phyloP scores from a whole-genome alignment of 2,797 vertebrate genomes.

The Myripristis jacobus region DNA sequence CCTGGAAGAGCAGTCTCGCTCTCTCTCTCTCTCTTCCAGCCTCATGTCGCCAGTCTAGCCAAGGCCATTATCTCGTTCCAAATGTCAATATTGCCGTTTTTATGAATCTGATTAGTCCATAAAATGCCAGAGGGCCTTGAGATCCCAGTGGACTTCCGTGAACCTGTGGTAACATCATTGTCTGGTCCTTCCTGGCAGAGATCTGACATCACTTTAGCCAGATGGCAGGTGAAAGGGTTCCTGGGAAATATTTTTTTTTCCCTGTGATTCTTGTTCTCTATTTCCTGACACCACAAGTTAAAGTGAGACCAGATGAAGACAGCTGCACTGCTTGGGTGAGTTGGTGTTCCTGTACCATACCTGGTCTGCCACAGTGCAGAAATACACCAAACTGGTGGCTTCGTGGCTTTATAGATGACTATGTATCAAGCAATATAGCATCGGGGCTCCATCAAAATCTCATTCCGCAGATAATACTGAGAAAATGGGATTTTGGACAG shows the following conservation, averaged over 20 bases:
- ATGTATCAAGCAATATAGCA: slow-evolving; percentile 66
- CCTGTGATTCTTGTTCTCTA: slow-evolving; percentile 13
- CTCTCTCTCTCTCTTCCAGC: slow-evolving; percentile 42
- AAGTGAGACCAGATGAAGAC: slow-evolving; percentile 11
- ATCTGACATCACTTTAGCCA: slow-evolving; percentile 79
- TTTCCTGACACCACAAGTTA: slow-evolving; percentile 27
- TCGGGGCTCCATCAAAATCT: slow-evolving; percentile 75
- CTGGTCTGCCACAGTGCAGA: slow-evolving; percentile 34
- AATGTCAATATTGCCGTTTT: slow-evolving; percentile 78
- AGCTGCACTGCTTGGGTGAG: not conserved
- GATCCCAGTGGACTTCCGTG: slow-evolving; percentile 76
- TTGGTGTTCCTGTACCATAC: slow-evolving; percentile 31
- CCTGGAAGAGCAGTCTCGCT: slow-evolving; percentile 44
- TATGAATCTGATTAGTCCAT: slow-evolving; percentile 84
- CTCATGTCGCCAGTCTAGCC: slow-evolving; percentile 68
- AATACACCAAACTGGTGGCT: slow-evolving; percentile 39
- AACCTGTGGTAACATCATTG: slow-evolving; percentile 81
- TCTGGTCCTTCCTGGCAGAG: slow-evolving; percentile 78
- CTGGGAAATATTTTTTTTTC: slow-evolving; percentile 55
- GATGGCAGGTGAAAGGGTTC: slow-evolving; percentile 73
- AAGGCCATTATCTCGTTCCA: slow-evolving; percentile 78
- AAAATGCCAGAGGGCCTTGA: slow-evolving; percentile 73
- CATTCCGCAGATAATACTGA: slow-evolving; percentile 69
- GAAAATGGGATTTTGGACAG: slow-evolving; percentile 80
- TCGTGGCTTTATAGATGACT: slow-evolving; percentile 53